Conservation (phyloP, 2,113 vertebrate species). For the Caretta caretta region DNA sequence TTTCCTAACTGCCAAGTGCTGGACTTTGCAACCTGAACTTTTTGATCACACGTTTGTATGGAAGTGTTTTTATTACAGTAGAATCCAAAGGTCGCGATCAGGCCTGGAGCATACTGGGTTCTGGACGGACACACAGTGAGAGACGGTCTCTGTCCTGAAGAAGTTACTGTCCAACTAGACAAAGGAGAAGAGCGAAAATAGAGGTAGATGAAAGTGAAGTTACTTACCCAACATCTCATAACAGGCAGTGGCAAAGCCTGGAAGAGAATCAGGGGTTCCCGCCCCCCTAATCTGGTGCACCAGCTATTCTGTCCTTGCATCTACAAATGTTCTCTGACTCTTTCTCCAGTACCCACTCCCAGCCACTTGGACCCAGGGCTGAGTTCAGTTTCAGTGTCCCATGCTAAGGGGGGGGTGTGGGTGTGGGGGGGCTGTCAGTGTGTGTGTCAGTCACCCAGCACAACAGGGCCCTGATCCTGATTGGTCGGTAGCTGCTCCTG, state of each 20-base stretch:
- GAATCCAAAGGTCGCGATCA: background rate
- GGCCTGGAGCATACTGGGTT: background rate
- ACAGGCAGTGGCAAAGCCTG: background rate
- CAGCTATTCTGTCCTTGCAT: background rate
- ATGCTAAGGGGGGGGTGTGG: no score
- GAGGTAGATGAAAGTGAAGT: background rate
- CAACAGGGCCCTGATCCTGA: background rate
- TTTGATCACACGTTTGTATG: background rate
- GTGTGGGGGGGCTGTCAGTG: background rate
- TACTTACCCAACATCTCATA: background rate
- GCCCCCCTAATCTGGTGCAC: background rate
- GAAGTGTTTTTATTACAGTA: background rate
- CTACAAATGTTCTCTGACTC: background rate
- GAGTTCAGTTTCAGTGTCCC: no score
- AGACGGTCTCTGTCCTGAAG: background rate
- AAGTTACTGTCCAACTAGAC: no score
- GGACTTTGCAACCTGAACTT: background rate
- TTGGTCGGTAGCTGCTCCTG: background rate
- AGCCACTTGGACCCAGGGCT: background rate
- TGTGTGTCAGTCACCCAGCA: background rate
- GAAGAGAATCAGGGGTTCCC: background rate
- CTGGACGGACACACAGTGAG: background rate
- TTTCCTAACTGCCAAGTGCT: background rate
- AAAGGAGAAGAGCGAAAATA: background rate
- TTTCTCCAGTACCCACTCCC: background rate